A percentile compares a stretch with the other conserved stretches of the same genome.
phyloP scores from a whole-genome alignment of 2,797 vertebrate species.

The Gastrophryne carolinensis region DNA sequence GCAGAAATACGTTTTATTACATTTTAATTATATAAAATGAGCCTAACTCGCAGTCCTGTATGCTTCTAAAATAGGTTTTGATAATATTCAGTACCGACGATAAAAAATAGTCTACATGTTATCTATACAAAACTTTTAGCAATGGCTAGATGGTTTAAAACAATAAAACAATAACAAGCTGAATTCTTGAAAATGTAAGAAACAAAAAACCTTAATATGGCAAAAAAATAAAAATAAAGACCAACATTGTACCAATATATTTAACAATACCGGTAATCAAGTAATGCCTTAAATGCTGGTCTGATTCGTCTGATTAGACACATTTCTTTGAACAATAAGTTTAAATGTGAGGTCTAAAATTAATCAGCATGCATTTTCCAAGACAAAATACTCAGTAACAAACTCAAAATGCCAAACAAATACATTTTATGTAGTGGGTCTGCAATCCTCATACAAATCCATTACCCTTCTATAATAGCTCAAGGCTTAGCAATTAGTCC shows the following conservation, averaged over 20 bases:
- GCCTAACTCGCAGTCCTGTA: no score
- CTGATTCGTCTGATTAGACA: no score
- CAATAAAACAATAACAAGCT: no score
- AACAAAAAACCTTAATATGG: neutral
- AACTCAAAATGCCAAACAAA: neutral
- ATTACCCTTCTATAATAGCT: slow-evolving; percentile 19
- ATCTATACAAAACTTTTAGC: no score
- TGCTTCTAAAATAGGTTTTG: no score
- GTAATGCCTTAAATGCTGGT: neutral
- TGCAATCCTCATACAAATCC: neutral
- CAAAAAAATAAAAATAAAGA: neutral
- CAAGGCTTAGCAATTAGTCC: slow-evolving; percentile 4
- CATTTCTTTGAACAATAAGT: neutral
- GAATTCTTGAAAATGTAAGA: neutral
- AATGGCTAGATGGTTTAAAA: no score
- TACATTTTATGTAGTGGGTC: neutral
- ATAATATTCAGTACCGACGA: no score
- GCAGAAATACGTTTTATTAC: no score
- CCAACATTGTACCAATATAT: neutral
- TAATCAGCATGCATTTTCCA: slow-evolving; percentile 4
- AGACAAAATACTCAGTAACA: neutral
- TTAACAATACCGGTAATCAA: neutral
- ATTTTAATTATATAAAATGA: no score
- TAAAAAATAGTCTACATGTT: no score
- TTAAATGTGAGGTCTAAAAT: neutral